phyloP scores from a whole-genome alignment of 2,797 vertebrate genomes.

The Enteromius mattozi region DNA sequence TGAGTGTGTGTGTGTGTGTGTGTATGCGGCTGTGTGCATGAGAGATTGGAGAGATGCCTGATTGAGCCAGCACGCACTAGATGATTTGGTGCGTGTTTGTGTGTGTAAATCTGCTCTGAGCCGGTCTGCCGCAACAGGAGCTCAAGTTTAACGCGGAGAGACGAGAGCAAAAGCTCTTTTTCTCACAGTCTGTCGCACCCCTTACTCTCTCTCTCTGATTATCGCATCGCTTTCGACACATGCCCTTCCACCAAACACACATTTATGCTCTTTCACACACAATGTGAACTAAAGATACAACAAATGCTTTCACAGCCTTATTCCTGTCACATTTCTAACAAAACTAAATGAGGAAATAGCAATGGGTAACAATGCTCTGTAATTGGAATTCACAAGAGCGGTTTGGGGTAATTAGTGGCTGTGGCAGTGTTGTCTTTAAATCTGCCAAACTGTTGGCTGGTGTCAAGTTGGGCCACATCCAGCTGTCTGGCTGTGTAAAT shows the following conservation, averaged over 20 bases:
- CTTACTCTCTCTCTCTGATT: conserved; percentile 36
- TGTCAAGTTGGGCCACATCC: conserved; percentile 25
- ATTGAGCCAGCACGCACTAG: conserved; percentile 39
- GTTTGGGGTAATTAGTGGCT: conserved; percentile 39
- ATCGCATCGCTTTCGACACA: neutral
- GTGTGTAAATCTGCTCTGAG: conserved; percentile 40
- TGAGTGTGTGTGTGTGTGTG: conserved; percentile 20
- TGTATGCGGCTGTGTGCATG: neutral
- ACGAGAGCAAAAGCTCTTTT: conserved; percentile 36
- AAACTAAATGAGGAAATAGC: conserved; percentile 6
- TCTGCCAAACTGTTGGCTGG: conserved; percentile 44
- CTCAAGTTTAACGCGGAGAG: conserved; percentile 53
- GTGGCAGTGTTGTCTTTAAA: conserved; percentile 41
- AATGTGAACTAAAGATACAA: neutral
- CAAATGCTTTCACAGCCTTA: conserved; percentile 12
- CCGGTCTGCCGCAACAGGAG: conserved; percentile 47
- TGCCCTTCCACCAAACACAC: conserved; percentile 34
- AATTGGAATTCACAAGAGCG: conserved; percentile 32
- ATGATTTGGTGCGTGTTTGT: conserved; percentile 44
- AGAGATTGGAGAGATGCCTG: conserved; percentile 47
- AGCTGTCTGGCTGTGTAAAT: conserved; percentile 33
- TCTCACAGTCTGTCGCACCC: conserved; percentile 40
- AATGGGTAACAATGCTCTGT: neutral
- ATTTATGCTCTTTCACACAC: conserved; percentile 41
- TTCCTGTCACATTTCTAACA: conserved; percentile 7